Evolutionary conservation across 2,888 invertebrate genomes (phyloP), one percentile per base, ranked within the genome.

Genomic region (Clepsis dumicolana): DNA sequence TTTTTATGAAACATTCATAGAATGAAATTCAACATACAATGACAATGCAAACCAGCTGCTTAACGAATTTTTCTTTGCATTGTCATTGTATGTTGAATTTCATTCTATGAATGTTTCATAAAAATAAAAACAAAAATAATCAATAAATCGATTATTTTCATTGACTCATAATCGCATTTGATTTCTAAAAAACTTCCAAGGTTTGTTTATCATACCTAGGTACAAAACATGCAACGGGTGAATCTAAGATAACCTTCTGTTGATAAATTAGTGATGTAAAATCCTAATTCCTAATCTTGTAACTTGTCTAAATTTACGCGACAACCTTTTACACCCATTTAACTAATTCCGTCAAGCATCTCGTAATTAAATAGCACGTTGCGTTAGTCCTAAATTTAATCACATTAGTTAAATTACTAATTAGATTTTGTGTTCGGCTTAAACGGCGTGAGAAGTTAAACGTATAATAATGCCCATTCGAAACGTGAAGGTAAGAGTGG

Each of bases 401-500:
- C 35, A 2, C 14, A 62, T 54, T 56, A 27, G 56, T 67, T 62
- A 61, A 27, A 62, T 67, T 62, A 61, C 48, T 63, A 67, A 67
- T 62, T 62, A 56, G 48, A 50, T 38, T 35, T 56, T 50, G 32
- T 48, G 66, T 61, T 61, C 50, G 62, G 66, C 32, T 35, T 66
- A 62, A 67, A 63, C 50, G 56, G 56, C 48, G 56, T 24, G 25
- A 48, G 56, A 67, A 63, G 62, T 62, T 50, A 56, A 50, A 57
- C 62, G 21, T 44, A 50, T 67, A 63, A 66, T 70, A 62, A 62
- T 53, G 38, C 50, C 16, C 16, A 62, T 48, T 62, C 21, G 70
- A 65, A 72, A 70, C 64, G 72, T 56, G 44, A 32, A 65, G 48
- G 70, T 74, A 77, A 80, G 76, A 77, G 75, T 79, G 78, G 65